Evolutionary conservation across 2,113 vertebrate species (phyloP).

Genomic region (Trichechus manatus): DNA sequence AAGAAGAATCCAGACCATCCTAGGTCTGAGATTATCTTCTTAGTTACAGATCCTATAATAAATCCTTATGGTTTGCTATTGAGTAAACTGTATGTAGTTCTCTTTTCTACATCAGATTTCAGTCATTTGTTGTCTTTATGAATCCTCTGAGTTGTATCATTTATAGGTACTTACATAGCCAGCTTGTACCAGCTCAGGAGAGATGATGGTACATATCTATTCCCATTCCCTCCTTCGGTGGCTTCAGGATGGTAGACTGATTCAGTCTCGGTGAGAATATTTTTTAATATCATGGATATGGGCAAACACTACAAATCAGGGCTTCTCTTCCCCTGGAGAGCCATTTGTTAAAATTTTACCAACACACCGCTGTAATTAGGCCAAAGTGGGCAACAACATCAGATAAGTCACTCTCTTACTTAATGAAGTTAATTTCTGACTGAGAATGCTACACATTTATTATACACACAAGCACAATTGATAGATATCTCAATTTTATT

Average conservation of each 20-base stretch:
- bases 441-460: background rate
- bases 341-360: background rate
- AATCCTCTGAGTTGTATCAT: background rate
- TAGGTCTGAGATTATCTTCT: background rate
- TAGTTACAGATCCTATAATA: background rate
- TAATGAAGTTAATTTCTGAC: constrained; percentile 5
- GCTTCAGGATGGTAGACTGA: background rate
- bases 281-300: background rate
- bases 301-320: background rate
- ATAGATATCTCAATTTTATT: background rate
- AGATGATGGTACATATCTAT: too few relatives aligned
- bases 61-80: background rate
- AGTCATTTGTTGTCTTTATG: background rate
- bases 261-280: background rate
- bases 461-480: background rate
- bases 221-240: background rate
- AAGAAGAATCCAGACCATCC: background rate
- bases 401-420: background rate
- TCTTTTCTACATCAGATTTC: background rate
- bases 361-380: background rate
- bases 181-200: background rate
- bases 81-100: background rate
- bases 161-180: background rate
- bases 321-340: background rate
- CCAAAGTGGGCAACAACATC: background rate